A percentile compares a stretch with the other conserved stretches of the same genome.
phyloP scores from a whole-genome alignment of 2,113 vertebrate species.

The Struthidea cinerea region DNA sequence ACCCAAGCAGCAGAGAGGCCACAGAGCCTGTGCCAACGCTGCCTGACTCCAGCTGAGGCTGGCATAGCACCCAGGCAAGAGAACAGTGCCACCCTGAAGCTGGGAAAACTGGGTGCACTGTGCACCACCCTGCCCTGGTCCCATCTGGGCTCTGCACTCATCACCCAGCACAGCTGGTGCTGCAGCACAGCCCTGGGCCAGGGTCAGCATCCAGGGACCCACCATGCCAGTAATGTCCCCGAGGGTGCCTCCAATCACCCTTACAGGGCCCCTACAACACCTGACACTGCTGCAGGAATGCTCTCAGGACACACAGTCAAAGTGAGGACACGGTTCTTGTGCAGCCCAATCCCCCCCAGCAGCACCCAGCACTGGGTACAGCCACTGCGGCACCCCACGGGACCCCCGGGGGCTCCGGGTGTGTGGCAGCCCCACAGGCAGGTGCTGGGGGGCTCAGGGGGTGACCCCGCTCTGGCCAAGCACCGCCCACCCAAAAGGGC shows the following conservation, averaged over 20 bases:
- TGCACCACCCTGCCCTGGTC: background rate
- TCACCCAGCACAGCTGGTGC: background rate
- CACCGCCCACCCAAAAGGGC: rapidly evolving
- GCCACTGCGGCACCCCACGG: background rate
- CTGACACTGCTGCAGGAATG: background rate
- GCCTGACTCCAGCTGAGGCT: background rate
- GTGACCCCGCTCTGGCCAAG: background rate
- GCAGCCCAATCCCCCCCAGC: background rate
- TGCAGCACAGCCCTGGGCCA: background rate
- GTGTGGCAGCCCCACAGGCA: background rate
- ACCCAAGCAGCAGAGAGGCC: rapidly evolving
- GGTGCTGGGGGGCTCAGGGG: rapidly evolving
- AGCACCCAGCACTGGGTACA: background rate
- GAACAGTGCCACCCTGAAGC: rapidly evolving
- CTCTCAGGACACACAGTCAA: background rate
- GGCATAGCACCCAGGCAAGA: rapidly evolving
- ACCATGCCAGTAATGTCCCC: rapidly evolving
- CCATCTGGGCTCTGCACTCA: background rate
- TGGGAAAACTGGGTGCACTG: background rate
- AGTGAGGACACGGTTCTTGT: background rate
- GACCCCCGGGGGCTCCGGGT: background rate
- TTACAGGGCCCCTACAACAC: background rate
- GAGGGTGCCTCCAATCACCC: background rate
- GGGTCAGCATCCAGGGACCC: background rate
- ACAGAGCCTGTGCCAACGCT: rapidly evolving